Conservation (phyloP, 2,797 vertebrate species). For the Pelodytes ibericus region DNA sequence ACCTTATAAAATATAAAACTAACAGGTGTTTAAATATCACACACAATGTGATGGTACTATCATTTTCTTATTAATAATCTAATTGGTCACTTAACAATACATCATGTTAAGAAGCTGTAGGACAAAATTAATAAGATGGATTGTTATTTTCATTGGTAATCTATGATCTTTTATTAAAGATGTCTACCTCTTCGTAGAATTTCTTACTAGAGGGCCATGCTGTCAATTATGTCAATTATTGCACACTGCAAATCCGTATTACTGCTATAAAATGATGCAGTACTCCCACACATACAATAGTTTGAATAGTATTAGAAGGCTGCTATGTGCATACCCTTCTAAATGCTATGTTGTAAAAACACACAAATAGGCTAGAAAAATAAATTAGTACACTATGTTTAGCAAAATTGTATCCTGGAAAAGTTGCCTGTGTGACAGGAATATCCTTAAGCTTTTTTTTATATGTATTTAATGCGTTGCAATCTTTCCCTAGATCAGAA, state of each 20-base stretch:
- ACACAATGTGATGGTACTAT: background rate
- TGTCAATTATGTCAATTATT: slow-evolving; percentile 39
- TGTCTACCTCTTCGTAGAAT: slow-evolving; percentile 20
- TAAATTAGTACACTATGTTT: no score
- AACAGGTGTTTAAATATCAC: background rate
- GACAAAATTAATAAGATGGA: slow-evolving; percentile 36
- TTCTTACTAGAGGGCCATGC: slow-evolving; percentile 41
- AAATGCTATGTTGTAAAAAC: no score
- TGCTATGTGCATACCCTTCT: no score
- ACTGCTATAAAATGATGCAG: no score
- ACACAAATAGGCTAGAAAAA: no score
- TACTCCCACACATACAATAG: no score
- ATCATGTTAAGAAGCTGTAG: slow-evolving; percentile 31
- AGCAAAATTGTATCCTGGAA: slow-evolving; percentile 10
- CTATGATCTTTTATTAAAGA: slow-evolving; percentile 54
- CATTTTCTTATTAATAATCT: slow-evolving; percentile 18
- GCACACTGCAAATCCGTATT: no score
- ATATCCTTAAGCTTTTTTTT: slow-evolving; percentile 29
- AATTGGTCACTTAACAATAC: slow-evolving; percentile 14
- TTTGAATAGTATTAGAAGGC: no score
- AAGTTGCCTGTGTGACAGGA: slow-evolving; percentile 28
- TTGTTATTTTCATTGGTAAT: slow-evolving; percentile 34
- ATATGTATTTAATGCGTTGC: slow-evolving; percentile 22
- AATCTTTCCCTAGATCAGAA: slow-evolving; percentile 40
- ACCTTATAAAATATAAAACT: no score